phyloP scores from a whole-genome alignment of 2,888 invertebrate species.

The Drosophila niveifrons region DNA sequence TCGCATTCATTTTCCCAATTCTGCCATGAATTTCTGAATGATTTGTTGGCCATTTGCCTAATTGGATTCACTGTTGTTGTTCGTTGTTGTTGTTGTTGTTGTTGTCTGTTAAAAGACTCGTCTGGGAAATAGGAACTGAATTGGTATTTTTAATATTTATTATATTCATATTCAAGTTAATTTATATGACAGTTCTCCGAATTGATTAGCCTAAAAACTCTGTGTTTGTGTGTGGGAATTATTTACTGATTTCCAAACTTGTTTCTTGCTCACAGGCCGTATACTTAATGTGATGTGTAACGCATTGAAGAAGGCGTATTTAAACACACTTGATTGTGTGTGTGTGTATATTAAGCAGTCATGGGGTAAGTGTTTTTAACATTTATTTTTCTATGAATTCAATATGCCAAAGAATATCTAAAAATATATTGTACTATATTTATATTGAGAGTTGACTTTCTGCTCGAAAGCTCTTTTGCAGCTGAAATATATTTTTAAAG shows the following conservation, averaged over 20 bases:
- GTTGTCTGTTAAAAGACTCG: neutral
- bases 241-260: neutral
- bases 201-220: neutral
- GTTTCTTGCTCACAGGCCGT: neutral
- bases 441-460: no score
- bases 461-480: no score
- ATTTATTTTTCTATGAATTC: neutral
- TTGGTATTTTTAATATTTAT: constrained; percentile 10
- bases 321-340: no score
- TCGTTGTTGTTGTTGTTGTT: neutral
- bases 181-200: neutral
- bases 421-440: neutral
- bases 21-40: constrained; percentile 44
- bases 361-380: neutral
- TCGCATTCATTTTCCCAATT: neutral
- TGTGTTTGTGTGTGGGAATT: neutral
- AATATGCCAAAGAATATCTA: neutral
- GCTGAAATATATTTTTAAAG: no score
- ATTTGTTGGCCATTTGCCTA: constrained; percentile 48
- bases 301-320: neutral
- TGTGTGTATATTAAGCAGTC: neutral
- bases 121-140: neutral
- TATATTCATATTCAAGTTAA: constrained; percentile 4
- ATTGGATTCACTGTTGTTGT: constrained; percentile 30
- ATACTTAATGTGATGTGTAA: neutral